Evolutionary conservation across 2,888 invertebrate genomes (phyloP).

Genomic region (Octonoba sinensis): DNA sequence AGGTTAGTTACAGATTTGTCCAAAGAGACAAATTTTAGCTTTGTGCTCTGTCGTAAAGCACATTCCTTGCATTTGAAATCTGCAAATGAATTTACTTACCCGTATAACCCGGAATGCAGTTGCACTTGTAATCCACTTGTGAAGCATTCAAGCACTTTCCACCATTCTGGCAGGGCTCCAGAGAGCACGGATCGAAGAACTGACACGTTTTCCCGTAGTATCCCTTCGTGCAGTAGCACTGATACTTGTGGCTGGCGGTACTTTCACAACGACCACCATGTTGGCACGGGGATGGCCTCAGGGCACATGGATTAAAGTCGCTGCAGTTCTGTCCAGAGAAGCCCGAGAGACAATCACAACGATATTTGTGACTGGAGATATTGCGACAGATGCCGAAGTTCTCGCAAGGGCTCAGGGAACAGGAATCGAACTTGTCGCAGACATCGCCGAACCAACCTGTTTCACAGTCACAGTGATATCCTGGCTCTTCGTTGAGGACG

Average conservation of each 20-base stretch:
- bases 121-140: constrained; percentile 65
- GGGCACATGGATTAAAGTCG: constrained; percentile 64
- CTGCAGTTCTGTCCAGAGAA: constrained; percentile 64
- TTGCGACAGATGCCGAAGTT: constrained; percentile 65
- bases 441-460: constrained; percentile 63
- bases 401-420: constrained; percentile 63
- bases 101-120: constrained; percentile 60
- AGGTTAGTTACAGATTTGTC: no score
- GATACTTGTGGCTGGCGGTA: constrained; percentile 61
- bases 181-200: constrained; percentile 67
- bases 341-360: constrained; percentile 62
- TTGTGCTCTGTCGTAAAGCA: no score
- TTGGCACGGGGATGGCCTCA: constrained; percentile 63
- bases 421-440: constrained; percentile 65
- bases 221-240: constrained; percentile 68
- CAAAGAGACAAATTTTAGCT: no score
- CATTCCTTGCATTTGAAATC: no score
- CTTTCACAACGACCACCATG: constrained; percentile 65
- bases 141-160: constrained; percentile 68
- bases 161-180: constrained; percentile 69
- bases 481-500: constrained; percentile 62
- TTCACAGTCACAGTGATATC: constrained; percentile 65
- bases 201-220: constrained; percentile 68
- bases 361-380: constrained; percentile 58
- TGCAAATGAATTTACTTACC: constrained; percentile 36